A percentile compares a stretch with the other conserved stretches of the same genome.
These are phyloP conservation scores for Mythimna ferrago DNA, from an alignment of 2,888 invertebrate genomes.

Conservation along the genomic window DNA sequence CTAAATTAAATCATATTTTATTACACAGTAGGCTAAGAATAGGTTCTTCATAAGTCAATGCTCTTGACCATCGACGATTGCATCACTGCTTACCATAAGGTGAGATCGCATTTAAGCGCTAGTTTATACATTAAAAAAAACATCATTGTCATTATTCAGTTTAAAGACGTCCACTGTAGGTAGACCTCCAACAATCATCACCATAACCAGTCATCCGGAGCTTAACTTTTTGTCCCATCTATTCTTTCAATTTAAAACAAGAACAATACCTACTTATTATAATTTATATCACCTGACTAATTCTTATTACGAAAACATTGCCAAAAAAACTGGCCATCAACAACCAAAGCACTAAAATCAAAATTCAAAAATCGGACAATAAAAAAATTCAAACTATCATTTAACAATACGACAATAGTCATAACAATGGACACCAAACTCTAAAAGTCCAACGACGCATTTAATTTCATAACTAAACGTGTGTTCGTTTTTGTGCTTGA, in stretches of 20 bases:
- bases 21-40: too few species aligned
- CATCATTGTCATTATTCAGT: conserved; percentile 3
- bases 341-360: not conserved
- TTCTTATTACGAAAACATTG: not conserved
- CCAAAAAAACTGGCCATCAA: conserved; percentile 11
- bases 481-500: conserved; percentile 79
- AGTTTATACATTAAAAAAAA: too few species aligned
- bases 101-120: too few species aligned
- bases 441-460: conserved; percentile 83
- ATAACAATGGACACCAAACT: conserved; percentile 64
- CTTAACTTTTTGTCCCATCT: not conserved
- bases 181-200: not conserved
- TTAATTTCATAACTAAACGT: conserved; percentile 84
- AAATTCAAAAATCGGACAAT: conserved; percentile 41
- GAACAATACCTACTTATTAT: not conserved
- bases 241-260: not conserved
- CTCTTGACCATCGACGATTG: too few species aligned
- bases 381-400: conserved; percentile 69
- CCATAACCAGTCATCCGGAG: not conserved
- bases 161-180: fast-evolving
- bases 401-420: conserved; percentile 71
- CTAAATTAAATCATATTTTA: too few species aligned
- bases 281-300: conserved; percentile 12
- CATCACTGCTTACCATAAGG: too few species aligned
- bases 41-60: too few species aligned